phyloP scores from a whole-genome alignment of 2,797 vertebrate species.

The Manis javanica region DNA sequence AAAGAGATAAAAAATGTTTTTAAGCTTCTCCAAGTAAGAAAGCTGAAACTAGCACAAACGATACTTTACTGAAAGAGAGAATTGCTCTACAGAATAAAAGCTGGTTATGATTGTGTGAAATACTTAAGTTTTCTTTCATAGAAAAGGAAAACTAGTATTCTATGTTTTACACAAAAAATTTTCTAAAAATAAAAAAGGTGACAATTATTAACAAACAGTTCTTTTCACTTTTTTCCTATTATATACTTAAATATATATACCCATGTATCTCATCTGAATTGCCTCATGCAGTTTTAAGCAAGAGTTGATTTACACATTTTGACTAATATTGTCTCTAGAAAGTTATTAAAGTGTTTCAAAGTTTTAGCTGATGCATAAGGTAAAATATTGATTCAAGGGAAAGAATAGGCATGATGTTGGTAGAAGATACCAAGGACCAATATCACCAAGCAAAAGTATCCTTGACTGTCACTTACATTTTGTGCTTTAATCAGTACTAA shows the following conservation, averaged over 20 bases:
- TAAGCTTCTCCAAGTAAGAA: not conserved
- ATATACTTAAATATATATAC: conserved; percentile 1
- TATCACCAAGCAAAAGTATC: conserved; percentile 12
- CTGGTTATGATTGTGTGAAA: not conserved
- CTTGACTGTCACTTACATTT: not conserved
- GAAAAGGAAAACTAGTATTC: not conserved
- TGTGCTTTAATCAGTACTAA: conserved; percentile 21
- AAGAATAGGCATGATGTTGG: not conserved
- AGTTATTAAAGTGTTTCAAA: conserved; percentile 28
- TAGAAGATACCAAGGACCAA: not conserved
- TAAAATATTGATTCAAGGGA: not conserved
- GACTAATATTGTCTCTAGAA: conserved; percentile 16
- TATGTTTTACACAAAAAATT: not conserved
- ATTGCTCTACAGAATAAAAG: not conserved
- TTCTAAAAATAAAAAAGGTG: not conserved
- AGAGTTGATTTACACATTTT: conserved; percentile 42
- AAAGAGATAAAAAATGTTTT: not conserved
- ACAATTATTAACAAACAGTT: not conserved
- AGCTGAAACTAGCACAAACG: not conserved
- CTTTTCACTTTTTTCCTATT: not conserved
- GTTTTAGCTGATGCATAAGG: not conserved
- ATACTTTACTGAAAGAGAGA: not conserved
- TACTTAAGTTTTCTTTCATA: not conserved
- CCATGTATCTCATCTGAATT: not conserved
- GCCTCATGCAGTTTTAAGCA: not conserved